Conservation (phyloP, 2,113 vertebrate genomes). For the Etia nguti region DNA sequence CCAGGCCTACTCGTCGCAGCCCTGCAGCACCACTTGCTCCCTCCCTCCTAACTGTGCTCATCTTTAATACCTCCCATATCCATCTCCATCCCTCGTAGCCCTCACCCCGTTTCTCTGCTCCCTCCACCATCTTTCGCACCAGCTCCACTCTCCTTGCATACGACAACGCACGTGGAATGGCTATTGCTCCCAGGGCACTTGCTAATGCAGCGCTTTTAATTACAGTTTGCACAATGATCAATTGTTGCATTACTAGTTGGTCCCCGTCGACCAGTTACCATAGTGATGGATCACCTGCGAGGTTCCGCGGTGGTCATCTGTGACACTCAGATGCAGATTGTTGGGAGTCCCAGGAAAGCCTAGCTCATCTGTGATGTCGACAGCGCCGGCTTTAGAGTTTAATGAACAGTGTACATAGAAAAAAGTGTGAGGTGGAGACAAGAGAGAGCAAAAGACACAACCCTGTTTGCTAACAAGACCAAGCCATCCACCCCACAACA, state of each 20-base stretch:
- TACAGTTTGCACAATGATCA: constrained; percentile 64
- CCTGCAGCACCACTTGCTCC: constrained; percentile 35
- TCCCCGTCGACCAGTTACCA: constrained; percentile 56
- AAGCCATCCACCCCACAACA: not conserved
- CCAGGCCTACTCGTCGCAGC: constrained; percentile 34
- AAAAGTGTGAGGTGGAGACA: not conserved
- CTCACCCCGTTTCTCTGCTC: not conserved
- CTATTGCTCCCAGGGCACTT: constrained; percentile 54
- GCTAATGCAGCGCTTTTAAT: constrained; percentile 66
- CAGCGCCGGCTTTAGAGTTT: not conserved
- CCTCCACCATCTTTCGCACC: not conserved
- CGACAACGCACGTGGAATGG: constrained; percentile 1
- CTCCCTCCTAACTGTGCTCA: constrained; percentile 24
- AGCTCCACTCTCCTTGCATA: not conserved
- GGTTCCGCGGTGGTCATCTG: constrained; percentile 37
- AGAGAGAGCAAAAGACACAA: not conserved
- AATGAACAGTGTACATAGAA: constrained; percentile 34
- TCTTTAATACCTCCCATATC: constrained; percentile 51
- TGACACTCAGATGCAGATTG: constrained; percentile 49
- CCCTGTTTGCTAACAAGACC: constrained; percentile 8
- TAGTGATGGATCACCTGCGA: constrained; percentile 57
- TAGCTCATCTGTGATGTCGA: constrained; percentile 40
- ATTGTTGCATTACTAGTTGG: constrained; percentile 49
- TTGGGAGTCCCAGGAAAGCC: not conserved
- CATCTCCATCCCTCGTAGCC: constrained; percentile 42